Conservation (phyloP, 2,113 vertebrate genomes). For the Cheilinus undulatus region DNA sequence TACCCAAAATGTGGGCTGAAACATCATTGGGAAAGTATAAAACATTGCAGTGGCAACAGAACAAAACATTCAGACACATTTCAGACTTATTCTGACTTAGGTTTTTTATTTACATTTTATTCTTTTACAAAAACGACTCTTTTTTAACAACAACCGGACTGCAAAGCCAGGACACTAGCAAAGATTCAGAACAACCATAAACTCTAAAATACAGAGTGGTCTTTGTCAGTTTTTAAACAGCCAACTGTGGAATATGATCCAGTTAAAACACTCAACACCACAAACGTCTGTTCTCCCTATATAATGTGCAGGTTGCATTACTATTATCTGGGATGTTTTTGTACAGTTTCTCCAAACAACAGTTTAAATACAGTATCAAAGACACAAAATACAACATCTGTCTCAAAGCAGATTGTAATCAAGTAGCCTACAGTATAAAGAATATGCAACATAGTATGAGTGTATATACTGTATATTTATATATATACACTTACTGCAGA, state of each 20-base stretch:
- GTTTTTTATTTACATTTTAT: slow-evolving; percentile 76
- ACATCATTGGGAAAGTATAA: neutral
- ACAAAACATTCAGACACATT: slow-evolving; percentile 21
- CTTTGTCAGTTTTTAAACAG: slow-evolving; percentile 87
- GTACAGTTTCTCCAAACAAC: slow-evolving; percentile 87
- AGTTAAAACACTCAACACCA: slow-evolving; percentile 87
- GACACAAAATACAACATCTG: slow-evolving; percentile 91
- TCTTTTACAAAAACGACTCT: slow-evolving; percentile 73
- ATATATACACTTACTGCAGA: slow-evolving; percentile 89
- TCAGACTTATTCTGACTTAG: slow-evolving; percentile 38
- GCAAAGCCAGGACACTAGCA: slow-evolving; percentile 75
- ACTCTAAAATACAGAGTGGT: slow-evolving; percentile 75
- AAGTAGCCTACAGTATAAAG: slow-evolving; percentile 88
- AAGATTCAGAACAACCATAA: slow-evolving; percentile 73
- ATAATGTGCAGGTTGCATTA: slow-evolving; percentile 84
- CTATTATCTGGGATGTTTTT: slow-evolving; percentile 65
- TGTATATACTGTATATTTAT: slow-evolving; percentile 71
- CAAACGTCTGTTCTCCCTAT: slow-evolving; percentile 77
- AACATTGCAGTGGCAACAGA: neutral
- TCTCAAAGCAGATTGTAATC: slow-evolving; percentile 91
- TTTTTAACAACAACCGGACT: slow-evolving; percentile 70
- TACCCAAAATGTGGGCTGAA: neutral
- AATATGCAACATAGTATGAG: slow-evolving; percentile 83
- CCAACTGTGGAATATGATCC: slow-evolving; percentile 90
- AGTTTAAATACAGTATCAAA: slow-evolving; percentile 91